Percentiles rank a stretch among this genome's conserved stretches.
These are phyloP conservation scores for Poecilia latipinna DNA, from an alignment of 2,113 vertebrate genomes.

Conservation along the genomic window DNA sequence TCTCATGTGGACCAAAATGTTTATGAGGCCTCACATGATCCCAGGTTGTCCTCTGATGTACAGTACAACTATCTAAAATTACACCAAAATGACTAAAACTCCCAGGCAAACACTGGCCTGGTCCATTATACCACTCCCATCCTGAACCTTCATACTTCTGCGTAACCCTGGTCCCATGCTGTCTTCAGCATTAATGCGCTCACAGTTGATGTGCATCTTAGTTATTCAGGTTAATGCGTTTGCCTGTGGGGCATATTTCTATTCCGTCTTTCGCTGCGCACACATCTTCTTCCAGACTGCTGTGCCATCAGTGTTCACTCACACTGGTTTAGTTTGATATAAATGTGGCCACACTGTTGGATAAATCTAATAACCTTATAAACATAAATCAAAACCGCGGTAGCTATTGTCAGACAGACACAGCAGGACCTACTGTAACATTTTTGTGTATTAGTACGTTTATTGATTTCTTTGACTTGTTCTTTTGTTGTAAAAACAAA, in stretches of 20 bases:
- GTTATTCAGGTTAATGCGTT: conserved; percentile 76
- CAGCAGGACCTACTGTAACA: not conserved
- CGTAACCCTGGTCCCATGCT: conserved; percentile 31
- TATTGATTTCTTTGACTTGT: not conserved
- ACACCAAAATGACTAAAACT: not conserved
- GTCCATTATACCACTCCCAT: conserved; percentile 9
- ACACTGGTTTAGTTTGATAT: conserved; percentile 43
- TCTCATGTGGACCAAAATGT: too few relatives aligned
- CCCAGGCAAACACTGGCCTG: not conserved
- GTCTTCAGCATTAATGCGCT: conserved; percentile 49
- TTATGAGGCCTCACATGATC: not conserved
- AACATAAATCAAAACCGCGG: conserved; percentile 17
- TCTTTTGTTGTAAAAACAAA: not conserved
- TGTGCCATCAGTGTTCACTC: conserved; percentile 49
- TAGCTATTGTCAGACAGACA: conserved; percentile 15
- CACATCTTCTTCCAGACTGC: conserved; percentile 52
- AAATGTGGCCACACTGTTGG: conserved; percentile 43
- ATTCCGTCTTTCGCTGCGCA: conserved; percentile 56
- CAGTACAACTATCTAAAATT: not conserved
- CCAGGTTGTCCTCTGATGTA: not conserved
- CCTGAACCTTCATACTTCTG: conserved; percentile 13
- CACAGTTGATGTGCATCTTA: conserved; percentile 57
- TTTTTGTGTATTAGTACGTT: not conserved
- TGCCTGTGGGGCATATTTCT: conserved; percentile 63
- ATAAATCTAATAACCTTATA: conserved; percentile 38